Evolutionary conservation across 35 echinoderm and acorn worm genomes (phyloP), one percentile per base, ranked within the genome.

Genomic region (Ophioderma brevispina): DNA sequence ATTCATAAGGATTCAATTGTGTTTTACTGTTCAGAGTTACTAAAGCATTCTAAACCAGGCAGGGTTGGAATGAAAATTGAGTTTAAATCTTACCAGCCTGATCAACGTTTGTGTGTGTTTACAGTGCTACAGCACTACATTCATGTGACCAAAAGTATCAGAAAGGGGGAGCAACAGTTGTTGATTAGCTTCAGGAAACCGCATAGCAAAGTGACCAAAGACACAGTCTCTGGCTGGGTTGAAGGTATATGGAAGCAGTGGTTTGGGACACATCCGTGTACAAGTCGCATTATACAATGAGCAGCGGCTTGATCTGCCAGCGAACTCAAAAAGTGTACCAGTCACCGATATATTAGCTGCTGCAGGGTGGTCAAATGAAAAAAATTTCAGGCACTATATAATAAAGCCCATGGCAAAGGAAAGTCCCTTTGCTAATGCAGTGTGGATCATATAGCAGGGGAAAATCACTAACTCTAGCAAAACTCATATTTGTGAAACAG

Each of bases 321-420:
- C 46, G 8, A 52, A 52, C 8, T 11, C 46, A 52, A 52, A 52
- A 52, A 11, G 8, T 52, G 46, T 21, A 11, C 46, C 46, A 52
- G 21, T 52, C 8, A 52, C 46, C 8, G 46, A 52, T 21, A 52
- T 52, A 52, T 21, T 52, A 52, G 46, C 46, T 52, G 46, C 46
- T 11, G 46, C 46, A 11, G 46, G 46, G 8, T 52, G 46, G 46
- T 52, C 46, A 15, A 86, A 36, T 37, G 77, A 89, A 86, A 50
- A 78, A 23, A 93, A 0, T 96, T 96, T 80, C 52, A 55, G 31
- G 90, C 33, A 31, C 93, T 76, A 41, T 97, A 97, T 84, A 93
- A 97, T 41, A n/a, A 93, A 90, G 32, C 11, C 43, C 36, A 25
- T 84, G 88, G 55, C 42, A 78, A 37, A 95, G 84, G 32, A 78